These are phyloP conservation scores for Ophion slaviceki DNA, from an alignment of 2,888 invertebrate species.

Conservation along the genomic window DNA sequence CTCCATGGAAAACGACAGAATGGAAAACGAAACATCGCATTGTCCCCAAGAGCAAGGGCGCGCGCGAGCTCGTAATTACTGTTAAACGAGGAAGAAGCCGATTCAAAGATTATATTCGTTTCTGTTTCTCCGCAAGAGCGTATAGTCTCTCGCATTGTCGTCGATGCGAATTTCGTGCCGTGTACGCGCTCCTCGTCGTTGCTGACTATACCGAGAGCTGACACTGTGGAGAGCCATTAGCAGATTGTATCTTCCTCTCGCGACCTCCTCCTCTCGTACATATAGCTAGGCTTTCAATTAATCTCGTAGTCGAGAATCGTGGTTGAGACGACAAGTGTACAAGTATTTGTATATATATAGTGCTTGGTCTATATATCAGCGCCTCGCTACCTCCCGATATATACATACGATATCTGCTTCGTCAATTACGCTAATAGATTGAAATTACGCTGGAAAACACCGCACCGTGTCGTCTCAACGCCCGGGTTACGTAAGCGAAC, in stretches of 20 bases:
- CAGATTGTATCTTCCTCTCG: constrained; percentile 78
- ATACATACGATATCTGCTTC: constrained; percentile 58
- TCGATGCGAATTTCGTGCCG: constrained; percentile 45
- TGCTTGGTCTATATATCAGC: not conserved
- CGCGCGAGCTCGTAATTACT: constrained; percentile 56
- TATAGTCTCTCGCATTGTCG: constrained; percentile 22
- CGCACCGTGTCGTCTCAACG: constrained; percentile 23
- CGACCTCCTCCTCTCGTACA: constrained; percentile 51
- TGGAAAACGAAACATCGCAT: constrained; percentile 48
- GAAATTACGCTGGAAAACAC: constrained; percentile 60
- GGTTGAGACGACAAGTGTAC: constrained; percentile 64
- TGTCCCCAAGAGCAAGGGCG: constrained; percentile 33
- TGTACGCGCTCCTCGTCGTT: constrained; percentile 19
- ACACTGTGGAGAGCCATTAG: constrained; percentile 77
- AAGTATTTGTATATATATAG: constrained; percentile 8
- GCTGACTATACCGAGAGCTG: constrained; percentile 70
- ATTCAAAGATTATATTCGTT: constrained; percentile 57
- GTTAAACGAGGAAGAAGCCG: constrained; percentile 50
- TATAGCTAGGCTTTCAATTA: constrained; percentile 69
- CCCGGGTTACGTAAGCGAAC: constrained; percentile 3
- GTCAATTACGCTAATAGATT: constrained; percentile 73
- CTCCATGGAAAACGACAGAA: constrained; percentile 36
- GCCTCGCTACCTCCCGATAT: constrained; percentile 23
- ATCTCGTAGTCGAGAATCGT: constrained; percentile 70
- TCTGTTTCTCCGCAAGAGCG: constrained; percentile 6